These are phyloP conservation scores for Monopterus albus DNA, from an alignment of 2,113 vertebrate genomes.

Conservation along the genomic window DNA sequence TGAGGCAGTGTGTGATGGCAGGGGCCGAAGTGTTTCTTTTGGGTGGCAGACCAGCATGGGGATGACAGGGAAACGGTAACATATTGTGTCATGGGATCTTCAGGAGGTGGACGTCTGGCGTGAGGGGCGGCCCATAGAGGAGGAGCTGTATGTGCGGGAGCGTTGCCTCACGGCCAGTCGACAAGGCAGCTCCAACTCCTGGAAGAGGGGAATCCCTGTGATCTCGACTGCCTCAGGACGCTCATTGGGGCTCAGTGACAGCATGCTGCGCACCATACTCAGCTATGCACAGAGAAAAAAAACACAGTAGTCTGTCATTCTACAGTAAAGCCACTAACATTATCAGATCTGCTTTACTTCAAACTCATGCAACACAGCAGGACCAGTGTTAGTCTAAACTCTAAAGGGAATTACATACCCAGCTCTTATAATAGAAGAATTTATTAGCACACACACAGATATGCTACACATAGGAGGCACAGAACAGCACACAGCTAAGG, in stretches of 20 bases:
- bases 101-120: conserved; percentile 85
- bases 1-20: conserved; percentile 34
- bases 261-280: conserved; percentile 93
- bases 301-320: background rate
- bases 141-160: conserved; percentile 93
- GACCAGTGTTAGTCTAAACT: background rate
- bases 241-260: conserved; percentile 88
- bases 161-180: conserved; percentile 89
- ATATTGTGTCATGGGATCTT: conserved; percentile 37
- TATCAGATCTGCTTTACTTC: background rate
- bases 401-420: background rate
- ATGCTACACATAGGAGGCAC: no score
- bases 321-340: background rate
- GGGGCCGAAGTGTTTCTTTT: conserved; percentile 36
- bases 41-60: conserved; percentile 6
- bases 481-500: no score
- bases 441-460: background rate
- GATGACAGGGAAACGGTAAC: no score
- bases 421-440: background rate
- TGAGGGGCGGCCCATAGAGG: conserved; percentile 87
- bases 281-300: conserved; percentile 78
- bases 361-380: background rate
- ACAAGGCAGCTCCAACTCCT: conserved; percentile 90
- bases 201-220: conserved; percentile 91
- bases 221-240: conserved; percentile 92